Conservation (phyloP, 1,140 invertebrate genomes). For the Pseudomyrmex pallidus region DNA sequence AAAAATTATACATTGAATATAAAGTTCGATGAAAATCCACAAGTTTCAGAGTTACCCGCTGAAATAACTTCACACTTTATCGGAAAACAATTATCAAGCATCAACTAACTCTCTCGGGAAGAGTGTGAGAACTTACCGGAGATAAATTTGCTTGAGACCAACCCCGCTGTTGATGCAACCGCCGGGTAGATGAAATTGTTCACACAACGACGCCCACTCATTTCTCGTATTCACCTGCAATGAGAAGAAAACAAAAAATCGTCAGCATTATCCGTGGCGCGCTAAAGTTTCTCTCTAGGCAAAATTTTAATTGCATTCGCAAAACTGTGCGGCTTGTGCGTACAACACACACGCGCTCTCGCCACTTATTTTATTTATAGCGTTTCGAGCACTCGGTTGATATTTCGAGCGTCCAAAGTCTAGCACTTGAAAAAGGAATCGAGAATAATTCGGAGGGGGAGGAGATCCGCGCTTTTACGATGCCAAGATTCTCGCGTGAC, state of each 20-base stretch:
- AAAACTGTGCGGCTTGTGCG: neutral
- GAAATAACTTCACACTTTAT: neutral
- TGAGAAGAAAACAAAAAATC: constrained; percentile 61
- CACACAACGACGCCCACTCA: constrained; percentile 93
- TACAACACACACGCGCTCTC: neutral
- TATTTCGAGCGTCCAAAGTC: neutral
- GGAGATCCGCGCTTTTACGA: constrained; percentile 8
- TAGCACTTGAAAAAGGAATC: neutral
- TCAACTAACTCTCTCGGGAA: neutral
- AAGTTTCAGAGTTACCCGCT: neutral
- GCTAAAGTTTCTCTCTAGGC: neutral
- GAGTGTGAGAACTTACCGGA: constrained; percentile 88
- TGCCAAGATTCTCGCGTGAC: constrained; percentile 8
- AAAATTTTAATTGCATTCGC: constrained; percentile 16
- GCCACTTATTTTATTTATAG: neutral
- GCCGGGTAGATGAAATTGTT: constrained; percentile 91
- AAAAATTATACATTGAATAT: neutral
- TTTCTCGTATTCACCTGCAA: constrained; percentile 93
- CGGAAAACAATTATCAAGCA: neutral
- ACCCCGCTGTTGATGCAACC: constrained; percentile 94
- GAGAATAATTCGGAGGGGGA: constrained; percentile 13
- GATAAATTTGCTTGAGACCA: constrained; percentile 94
- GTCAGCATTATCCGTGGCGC: constrained; percentile 19
- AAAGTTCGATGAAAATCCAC: neutral
- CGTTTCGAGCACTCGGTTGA: neutral